Base-by-base conservation (phyloP, 2,113 vertebrate genomes). In the Mormyrus lacerda region DNA sequence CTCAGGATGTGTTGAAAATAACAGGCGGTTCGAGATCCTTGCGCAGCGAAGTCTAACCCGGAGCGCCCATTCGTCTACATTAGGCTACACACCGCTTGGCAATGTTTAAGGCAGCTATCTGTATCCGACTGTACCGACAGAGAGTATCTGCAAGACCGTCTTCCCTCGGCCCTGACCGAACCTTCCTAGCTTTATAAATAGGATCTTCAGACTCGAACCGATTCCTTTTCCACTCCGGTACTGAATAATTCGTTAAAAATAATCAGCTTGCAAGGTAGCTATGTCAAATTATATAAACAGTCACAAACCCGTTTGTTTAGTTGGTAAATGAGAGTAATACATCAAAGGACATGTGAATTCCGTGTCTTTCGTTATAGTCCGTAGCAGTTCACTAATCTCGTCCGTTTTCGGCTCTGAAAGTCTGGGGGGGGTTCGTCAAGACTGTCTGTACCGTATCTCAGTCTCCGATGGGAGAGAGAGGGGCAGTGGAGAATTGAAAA, bases 381-480 rank as follows among this genome's bases (percentile, higher is more conserved):
- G 93, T 76, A 90, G 93, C 94, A 94, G 93, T 93, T 93, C 94
- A 94, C 93, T 93, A 92, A 95, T 94, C 93, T 94, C 95, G 94
- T 94, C 95, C 95, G 93, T 95, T 96, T 95, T 95, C 92, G 94
- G 94, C 93, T 94, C 95, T 94, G 94, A 96, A 96, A 96, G 94
- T 95, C 95, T 93, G 91, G 91, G 76, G 51, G 95, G 95, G 93
- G 93, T 94, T 93, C 93, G 94, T 91, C 93, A 95, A 96, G 95
- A 95, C 94, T 92, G 94, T 95, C 95, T 94, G 95, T 95, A 95
- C 94, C 94, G 95, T 96, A 95, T 96, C 95, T 61, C 92, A 92
- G 94, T 93, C 95, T 95, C 94, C 93, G 94, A 93, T 94, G 94
- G 93, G 94, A 95, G 95, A 94, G 95, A 93, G 94, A 91, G 93